Percentiles rank a stretch among this genome's conserved stretches.
phyloP scores from a whole-genome alignment of 2,888 invertebrate species.

The Nesidiocoris tenuis region DNA sequence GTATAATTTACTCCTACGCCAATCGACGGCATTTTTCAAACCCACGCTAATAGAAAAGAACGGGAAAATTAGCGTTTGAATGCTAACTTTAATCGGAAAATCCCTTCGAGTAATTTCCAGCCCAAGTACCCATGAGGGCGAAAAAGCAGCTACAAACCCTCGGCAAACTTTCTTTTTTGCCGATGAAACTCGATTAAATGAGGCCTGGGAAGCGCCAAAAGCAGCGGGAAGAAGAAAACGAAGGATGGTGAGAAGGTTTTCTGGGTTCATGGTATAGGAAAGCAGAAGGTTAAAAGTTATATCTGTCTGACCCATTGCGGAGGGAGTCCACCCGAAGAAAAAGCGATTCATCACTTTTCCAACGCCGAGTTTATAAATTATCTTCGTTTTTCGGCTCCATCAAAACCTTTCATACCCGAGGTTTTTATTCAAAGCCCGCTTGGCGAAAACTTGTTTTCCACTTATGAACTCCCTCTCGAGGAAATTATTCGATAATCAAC shows the following conservation, averaged over 20 bases:
- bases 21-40: too few relatives aligned
- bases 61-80: neutral
- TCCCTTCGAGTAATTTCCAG: neutral
- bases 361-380: neutral
- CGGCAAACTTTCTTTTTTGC: neutral
- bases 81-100: neutral
- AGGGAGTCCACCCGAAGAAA: neutral
- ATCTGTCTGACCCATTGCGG: neutral
- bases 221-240: neutral
- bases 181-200: neutral
- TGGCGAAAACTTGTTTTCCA: neutral
- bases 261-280: neutral
- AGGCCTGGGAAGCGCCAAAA: neutral
- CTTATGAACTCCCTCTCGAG: too few relatives aligned
- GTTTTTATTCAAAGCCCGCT: neutral
- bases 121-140: neutral
- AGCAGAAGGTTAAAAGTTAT: neutral
- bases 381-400: neutral
- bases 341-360: neutral
- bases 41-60: neutral
- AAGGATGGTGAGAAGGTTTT: neutral
- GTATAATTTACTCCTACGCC: too few relatives aligned
- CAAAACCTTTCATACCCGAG: neutral
- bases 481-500: too few relatives aligned
- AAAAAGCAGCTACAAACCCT: neutral